A percentile compares a stretch with the other conserved stretches of the same genome.
These are phyloP conservation scores for Xanthorhoe spadicearia DNA, from an alignment of 2,888 invertebrate species.

Conservation along the genomic window DNA sequence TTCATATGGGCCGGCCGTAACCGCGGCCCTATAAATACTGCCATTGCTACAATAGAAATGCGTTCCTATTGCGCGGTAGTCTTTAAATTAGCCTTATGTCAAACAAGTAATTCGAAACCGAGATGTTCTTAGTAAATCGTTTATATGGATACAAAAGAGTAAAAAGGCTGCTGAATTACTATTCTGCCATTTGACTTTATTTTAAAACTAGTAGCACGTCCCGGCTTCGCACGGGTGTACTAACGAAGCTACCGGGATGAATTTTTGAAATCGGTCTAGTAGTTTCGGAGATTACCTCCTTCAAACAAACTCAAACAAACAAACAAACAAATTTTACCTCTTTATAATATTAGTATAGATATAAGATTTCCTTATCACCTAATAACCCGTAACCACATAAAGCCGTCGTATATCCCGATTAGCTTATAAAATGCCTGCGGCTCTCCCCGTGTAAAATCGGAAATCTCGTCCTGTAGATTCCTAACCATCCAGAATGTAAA, in stretches of 20 bases:
- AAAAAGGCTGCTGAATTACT: constrained; percentile 37
- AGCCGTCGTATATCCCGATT: constrained; percentile 8
- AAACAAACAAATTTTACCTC: too few relatives aligned
- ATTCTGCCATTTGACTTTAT: constrained; percentile 24
- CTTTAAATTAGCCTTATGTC: constrained; percentile 62
- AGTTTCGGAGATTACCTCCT: too few relatives aligned
- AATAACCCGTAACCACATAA: constrained; percentile 14
- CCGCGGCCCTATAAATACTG: constrained; percentile 60
- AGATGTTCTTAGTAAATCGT: constrained; percentile 36
- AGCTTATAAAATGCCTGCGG: constrained; percentile 8
- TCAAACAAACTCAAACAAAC: too few relatives aligned
- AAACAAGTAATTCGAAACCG: constrained; percentile 52
- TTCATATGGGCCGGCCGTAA: constrained; percentile 60
- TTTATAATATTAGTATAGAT: too few relatives aligned
- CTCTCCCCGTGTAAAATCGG: constrained; percentile 16
- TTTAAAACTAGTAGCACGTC: too few relatives aligned
- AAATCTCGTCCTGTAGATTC: constrained; percentile 22
- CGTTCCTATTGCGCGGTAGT: constrained; percentile 59
- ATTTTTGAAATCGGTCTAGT: too few relatives aligned
- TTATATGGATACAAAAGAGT: constrained; percentile 36
- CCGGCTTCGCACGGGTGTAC: too few relatives aligned
- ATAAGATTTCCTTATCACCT: constrained; percentile 6
- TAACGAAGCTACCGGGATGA: too few relatives aligned
- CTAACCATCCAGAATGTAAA: constrained; percentile 19
- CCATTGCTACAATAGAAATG: constrained; percentile 59